These are phyloP conservation scores for Drepana falcataria DNA, from an alignment of 2,888 invertebrate species.

Conservation along the genomic window DNA sequence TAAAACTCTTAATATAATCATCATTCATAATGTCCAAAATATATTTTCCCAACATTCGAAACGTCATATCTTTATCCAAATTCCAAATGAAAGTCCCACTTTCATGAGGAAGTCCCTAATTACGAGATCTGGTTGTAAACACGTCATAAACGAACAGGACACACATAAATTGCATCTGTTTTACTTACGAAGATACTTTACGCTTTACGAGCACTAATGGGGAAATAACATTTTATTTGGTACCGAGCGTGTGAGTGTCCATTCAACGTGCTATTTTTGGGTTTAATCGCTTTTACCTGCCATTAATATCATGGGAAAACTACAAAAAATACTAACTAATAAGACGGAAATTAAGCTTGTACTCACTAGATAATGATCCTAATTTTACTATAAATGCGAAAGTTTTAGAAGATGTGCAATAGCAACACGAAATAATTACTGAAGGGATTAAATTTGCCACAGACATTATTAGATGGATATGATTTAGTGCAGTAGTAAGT, in stretches of 20 bases:
- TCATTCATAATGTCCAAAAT: background rate
- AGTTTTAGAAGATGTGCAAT: too few species aligned
- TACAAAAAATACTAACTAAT: too few species aligned
- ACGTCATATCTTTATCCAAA: background rate
- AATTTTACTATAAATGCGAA: too few species aligned
- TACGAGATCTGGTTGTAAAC: constrained; percentile 44
- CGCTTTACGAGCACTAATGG: constrained; percentile 31
- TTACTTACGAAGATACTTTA: constrained; percentile 43
- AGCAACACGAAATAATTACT: too few species aligned
- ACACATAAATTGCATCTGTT: constrained; percentile 41
- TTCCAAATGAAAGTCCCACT: background rate
- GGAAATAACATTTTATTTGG: constrained; percentile 27
- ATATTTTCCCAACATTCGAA: background rate
- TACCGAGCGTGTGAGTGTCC: background rate
- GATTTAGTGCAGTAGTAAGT: too few species aligned
- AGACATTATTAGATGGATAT: too few species aligned
- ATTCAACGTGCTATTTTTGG: background rate
- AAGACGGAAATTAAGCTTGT: too few species aligned
- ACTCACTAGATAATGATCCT: too few species aligned
- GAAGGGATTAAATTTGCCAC: too few species aligned
- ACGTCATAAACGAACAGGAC: constrained; percentile 47
- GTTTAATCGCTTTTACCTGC: background rate
- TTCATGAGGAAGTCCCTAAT: constrained; percentile 42
- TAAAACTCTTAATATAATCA: too few species aligned
- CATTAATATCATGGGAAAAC: too few species aligned